Evolutionary conservation across 2,797 vertebrate species (phyloP).

Genomic region (Apogon talboti): DNA sequence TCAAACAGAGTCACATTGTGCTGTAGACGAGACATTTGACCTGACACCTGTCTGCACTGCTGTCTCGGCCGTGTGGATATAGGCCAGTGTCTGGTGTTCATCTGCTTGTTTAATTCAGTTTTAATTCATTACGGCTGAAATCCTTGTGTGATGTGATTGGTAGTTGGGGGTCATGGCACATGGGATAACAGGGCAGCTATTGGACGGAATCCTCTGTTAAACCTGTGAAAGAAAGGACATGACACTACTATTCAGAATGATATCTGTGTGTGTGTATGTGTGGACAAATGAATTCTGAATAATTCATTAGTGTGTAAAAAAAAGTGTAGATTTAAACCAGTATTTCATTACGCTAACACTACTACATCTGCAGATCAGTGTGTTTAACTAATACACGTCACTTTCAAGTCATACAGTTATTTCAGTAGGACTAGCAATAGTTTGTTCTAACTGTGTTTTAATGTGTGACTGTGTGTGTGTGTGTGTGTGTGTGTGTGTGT

Average conservation of each 20-base stretch:
- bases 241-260: neutral
- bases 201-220: too few species aligned
- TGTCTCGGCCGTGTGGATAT: constrained; percentile 22
- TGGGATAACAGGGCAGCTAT: too few species aligned
- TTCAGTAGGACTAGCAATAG: neutral
- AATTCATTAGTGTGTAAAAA: constrained; percentile 1
- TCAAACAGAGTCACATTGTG: neutral
- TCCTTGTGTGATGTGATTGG: constrained; percentile 27
- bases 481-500: neutral
- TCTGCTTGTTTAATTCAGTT: constrained; percentile 41
- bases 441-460: constrained; percentile 1
- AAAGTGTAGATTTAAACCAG: too few species aligned
- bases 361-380: too few species aligned
- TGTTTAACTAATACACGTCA: too few species aligned
- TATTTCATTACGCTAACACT: too few species aligned
- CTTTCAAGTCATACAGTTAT: too few species aligned
- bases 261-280: neutral
- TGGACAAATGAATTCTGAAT: neutral
- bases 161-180: neutral
- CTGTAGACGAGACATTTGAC: constrained; percentile 4
- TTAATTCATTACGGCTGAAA: constrained; percentile 40
- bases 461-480: constrained; percentile 7
- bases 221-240: neutral
- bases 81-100: constrained; percentile 33
- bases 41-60: constrained; percentile 7